phyloP scores from a whole-genome alignment of 2,888 invertebrate species.

The Erebia ligea region DNA sequence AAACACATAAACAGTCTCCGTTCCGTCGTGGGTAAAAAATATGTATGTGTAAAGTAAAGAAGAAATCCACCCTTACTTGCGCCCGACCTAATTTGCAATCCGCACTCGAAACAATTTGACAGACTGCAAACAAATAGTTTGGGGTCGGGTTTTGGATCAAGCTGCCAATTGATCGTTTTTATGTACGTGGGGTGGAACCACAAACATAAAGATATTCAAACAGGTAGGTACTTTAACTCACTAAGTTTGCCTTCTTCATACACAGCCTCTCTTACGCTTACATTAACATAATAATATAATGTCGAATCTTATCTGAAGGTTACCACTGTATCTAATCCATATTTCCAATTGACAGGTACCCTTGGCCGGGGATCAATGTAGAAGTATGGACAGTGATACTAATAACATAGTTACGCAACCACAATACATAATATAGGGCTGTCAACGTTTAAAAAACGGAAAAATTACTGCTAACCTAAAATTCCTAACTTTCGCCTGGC shows the following conservation, averaged over 20 bases:
- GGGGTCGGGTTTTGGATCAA: too few relatives aligned
- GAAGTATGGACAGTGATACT: slow-evolving; percentile 32
- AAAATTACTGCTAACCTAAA: too few relatives aligned
- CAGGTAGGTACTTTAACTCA: not conserved
- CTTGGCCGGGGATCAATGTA: slow-evolving; percentile 38
- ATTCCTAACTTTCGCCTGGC: not conserved
- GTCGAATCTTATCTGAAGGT: slow-evolving; percentile 13
- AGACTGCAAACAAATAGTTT: too few relatives aligned
- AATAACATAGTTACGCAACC: slow-evolving; percentile 34
- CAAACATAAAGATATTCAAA: too few relatives aligned
- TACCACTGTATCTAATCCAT: slow-evolving; percentile 22
- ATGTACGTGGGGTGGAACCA: too few relatives aligned
- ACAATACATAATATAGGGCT: slow-evolving; percentile 19
- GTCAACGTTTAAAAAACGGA: not conserved
- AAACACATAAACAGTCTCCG: too few relatives aligned
- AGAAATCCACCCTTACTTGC: too few relatives aligned
- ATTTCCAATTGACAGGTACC: slow-evolving; percentile 31
- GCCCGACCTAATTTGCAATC: too few relatives aligned
- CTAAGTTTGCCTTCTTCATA: not conserved
- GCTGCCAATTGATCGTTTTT: too few relatives aligned
- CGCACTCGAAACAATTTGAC: too few relatives aligned
- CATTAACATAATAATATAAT: not conserved
- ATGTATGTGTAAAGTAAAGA: too few relatives aligned
- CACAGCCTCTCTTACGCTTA: not conserved
- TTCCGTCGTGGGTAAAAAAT: too few relatives aligned